Evolutionary conservation across 2,888 invertebrate species (phyloP).

Genomic region (Coenonympha arcania): DNA sequence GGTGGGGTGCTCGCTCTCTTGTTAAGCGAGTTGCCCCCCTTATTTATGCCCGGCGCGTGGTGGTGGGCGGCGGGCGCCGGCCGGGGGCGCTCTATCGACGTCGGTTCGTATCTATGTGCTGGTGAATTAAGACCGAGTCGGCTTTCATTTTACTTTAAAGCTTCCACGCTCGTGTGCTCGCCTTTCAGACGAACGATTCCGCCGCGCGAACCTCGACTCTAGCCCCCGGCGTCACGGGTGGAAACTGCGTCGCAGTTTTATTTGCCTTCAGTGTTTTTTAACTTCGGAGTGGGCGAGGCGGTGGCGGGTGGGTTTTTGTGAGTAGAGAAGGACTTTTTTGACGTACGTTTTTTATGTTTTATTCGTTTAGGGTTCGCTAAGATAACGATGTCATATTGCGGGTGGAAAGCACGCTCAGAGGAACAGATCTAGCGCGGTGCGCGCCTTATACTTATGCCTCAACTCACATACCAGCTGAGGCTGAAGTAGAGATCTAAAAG

Average conservation of each 20-base stretch:
- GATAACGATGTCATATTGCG: conserved; percentile 69
- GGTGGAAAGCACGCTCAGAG: conserved; percentile 53
- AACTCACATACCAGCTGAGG: too few relatives aligned
- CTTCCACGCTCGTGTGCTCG: conserved; percentile 71
- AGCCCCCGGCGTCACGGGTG: conserved; percentile 51
- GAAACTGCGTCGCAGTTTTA: conserved; percentile 40
- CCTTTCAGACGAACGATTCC: conserved; percentile 57
- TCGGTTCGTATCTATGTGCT: conserved; percentile 59
- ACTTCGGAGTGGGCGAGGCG: conserved; percentile 64
- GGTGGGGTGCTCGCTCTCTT: conserved; percentile 64
- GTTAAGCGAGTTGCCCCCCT: conserved; percentile 70
- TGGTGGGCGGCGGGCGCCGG: conserved; percentile 41
- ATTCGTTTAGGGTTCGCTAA: conserved; percentile 70
- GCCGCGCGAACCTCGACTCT: conserved; percentile 50
- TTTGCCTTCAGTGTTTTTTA: conserved; percentile 65
- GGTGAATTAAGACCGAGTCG: conserved; percentile 74
- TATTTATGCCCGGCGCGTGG: conserved; percentile 62
- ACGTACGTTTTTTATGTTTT: conserved; percentile 74
- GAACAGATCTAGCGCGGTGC: conserved; percentile 37
- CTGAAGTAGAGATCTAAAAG: not conserved
- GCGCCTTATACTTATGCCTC: too few relatives aligned
- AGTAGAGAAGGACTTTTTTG: conserved; percentile 73
- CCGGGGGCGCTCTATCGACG: conserved; percentile 53
- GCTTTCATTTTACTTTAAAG: conserved; percentile 73
- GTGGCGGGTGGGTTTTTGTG: conserved; percentile 66